These are phyloP conservation scores for Monoplex corrugatus DNA, from an alignment of 2,888 invertebrate genomes.

Conservation along the genomic window DNA sequence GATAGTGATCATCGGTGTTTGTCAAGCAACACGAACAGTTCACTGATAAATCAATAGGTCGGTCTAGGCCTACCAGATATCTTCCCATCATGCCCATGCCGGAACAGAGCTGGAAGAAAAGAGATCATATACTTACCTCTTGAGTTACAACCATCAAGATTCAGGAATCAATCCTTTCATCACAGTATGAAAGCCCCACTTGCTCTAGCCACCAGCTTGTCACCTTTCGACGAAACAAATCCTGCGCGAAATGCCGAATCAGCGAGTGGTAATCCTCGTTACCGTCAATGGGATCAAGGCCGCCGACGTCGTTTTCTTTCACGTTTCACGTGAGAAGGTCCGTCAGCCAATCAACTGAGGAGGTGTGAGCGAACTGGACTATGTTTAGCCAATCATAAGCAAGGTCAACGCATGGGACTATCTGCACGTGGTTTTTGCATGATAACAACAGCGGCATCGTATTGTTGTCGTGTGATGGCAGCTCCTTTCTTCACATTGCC, in stretches of 20 bases:
- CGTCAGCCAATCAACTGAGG: background rate
- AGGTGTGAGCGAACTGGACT: background rate
- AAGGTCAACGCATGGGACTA: background rate
- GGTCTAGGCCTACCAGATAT: no score
- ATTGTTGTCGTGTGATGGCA: conserved; percentile 4
- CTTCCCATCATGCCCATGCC: no score
- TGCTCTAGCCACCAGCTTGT: background rate
- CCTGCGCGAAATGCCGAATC: background rate
- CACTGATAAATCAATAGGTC: no score
- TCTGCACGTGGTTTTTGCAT: background rate
- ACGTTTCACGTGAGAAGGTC: conserved; percentile 14
- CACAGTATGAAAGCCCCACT: background rate
- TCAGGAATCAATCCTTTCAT: background rate
- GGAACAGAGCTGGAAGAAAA: no score
- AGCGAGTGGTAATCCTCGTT: background rate
- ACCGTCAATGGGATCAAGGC: background rate
- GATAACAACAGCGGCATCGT: background rate
- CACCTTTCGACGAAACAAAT: no score
- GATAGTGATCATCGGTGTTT: no score
- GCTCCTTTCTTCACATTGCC: background rate
- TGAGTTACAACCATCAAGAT: background rate
- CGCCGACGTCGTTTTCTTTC: background rate
- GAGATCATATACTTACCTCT: background rate
- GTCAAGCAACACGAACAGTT: no score
- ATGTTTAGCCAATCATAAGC: background rate